Base-by-base conservation (phyloP, 2,113 vertebrate species). In the Meles meles region DNA sequence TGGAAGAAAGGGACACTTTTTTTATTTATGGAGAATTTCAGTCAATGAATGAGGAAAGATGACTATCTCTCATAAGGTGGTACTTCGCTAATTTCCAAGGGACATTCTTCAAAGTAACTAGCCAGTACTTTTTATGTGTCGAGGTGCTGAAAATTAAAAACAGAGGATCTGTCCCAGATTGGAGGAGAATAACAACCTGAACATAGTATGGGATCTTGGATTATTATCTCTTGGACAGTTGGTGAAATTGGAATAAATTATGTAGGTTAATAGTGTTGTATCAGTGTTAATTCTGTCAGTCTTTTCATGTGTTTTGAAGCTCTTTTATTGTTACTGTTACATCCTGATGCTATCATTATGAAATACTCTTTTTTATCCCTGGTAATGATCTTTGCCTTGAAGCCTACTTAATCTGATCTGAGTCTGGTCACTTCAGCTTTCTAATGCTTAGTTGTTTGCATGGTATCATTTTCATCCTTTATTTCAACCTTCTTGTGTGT, bases 81-180 rank as follows among this genome's bases (percentile, higher is more conserved):
- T 88, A 72, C n/a, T 79, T 94, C 83, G 83, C 15, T 88, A 37
- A 57, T 76, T 92, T 83, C 44, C 67, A 42, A 85, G 10, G 31
- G 18, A 12, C 18, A 42, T 88, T 88, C 17, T 92, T 94, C n/a
- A 79, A 34, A 89, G 52, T 88, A 84, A 88, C 7, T 11, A 87
- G 55, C 55, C 11, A 81, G 34, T 96, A 88, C 57, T 57, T 47
- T 95, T 88, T 89, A 3, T 69, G 74, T 84, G 23, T 72, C 31
- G 88, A 25, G 55, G 15, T 89, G 83, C 61, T 90, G 55, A 71
- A 95, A 93, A n/a, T 93, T 37, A 95, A 23, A 72, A 82, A 76
- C 57, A 65, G 37, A 87, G 34, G 0, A 59, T 76, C 47, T 91
- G 13, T 94, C 27, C 27, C 31, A 90, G 7, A 63, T 80, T 65